Evolutionary conservation across 1,140 invertebrate genomes (phyloP).

Genomic region (Ceratitis capitata): DNA sequence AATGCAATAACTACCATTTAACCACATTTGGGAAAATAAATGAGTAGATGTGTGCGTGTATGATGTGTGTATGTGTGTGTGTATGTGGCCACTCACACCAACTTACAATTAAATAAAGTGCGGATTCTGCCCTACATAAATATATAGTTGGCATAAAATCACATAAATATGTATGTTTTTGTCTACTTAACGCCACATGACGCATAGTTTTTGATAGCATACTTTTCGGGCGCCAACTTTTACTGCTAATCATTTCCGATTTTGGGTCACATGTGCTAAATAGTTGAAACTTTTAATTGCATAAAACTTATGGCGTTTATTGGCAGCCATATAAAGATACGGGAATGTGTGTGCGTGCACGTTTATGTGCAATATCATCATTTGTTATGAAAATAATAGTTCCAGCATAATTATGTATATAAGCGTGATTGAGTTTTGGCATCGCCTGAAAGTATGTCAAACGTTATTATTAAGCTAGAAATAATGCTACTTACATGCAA

Average conservation of each 20-base stretch:
- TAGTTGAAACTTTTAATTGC: conserved; percentile 27
- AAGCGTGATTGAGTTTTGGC: not conserved
- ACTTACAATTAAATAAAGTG: not conserved
- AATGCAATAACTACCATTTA: not conserved
- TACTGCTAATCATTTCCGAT: conserved; percentile 36
- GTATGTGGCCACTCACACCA: not conserved
- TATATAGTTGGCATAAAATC: not conserved
- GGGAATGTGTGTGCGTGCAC: not conserved
- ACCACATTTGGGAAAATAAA: not conserved
- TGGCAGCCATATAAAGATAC: no score
- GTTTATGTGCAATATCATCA: not conserved
- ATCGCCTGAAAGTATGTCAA: conserved; percentile 10
- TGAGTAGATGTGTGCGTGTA: not conserved
- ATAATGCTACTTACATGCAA: not conserved
- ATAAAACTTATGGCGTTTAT: not conserved
- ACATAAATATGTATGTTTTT: not conserved
- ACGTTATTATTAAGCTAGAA: not conserved
- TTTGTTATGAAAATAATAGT: conserved; percentile 10
- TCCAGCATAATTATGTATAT: not conserved
- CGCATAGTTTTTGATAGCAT: not conserved
- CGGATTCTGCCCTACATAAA: not conserved
- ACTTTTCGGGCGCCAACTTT: not conserved
- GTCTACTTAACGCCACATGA: conserved; percentile 28
- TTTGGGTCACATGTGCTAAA: conserved; percentile 38
- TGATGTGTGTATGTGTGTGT: not conserved